Evolutionary conservation across 2,888 invertebrate genomes (phyloP).

Genomic region (Eupelmus urozonus): DNA sequence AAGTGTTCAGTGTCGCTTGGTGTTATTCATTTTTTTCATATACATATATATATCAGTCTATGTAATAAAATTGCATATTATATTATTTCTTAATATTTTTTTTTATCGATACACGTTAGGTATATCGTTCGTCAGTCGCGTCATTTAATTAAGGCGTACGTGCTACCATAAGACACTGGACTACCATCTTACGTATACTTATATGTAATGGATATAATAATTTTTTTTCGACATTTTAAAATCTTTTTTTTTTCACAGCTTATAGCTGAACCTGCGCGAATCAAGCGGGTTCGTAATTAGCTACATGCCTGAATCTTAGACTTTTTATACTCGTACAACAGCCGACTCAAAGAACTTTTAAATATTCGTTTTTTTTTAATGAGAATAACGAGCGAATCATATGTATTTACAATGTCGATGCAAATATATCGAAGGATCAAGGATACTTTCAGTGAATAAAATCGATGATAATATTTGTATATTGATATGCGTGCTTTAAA

Average conservation of each 20-base stretch:
- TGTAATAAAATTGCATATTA: slow-evolving; percentile 70
- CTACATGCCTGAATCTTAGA: slow-evolving; percentile 19
- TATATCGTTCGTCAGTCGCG: slow-evolving; percentile 49
- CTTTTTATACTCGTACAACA: slow-evolving; percentile 40
- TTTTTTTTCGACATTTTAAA: background rate
- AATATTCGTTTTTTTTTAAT: slow-evolving; percentile 44
- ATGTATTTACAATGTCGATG: slow-evolving; percentile 19
- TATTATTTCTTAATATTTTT: slow-evolving; percentile 64
- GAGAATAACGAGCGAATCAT: slow-evolving; percentile 17
- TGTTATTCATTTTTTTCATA: slow-evolving; percentile 58
- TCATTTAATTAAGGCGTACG: slow-evolving; percentile 53
- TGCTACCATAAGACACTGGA: slow-evolving; percentile 55
- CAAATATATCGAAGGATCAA: background rate
- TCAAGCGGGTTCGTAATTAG: background rate
- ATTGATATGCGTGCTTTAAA: slow-evolving; percentile 6
- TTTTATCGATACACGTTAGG: slow-evolving; percentile 29
- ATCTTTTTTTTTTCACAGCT: background rate
- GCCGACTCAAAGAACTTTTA: slow-evolving; percentile 47
- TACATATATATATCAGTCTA: slow-evolving; percentile 69
- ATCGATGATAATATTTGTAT: background rate
- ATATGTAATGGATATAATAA: slow-evolving; percentile 30
- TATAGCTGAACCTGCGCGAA: slow-evolving; percentile 4
- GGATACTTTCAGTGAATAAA: background rate
- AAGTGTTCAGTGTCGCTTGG: slow-evolving; percentile 55
- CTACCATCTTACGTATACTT: slow-evolving; percentile 22